Percentiles rank a stretch among this genome's conserved stretches.
Conservation (phyloP, 92 coral and sea anemone genomes). For the Heteractis magnifica region DNA sequence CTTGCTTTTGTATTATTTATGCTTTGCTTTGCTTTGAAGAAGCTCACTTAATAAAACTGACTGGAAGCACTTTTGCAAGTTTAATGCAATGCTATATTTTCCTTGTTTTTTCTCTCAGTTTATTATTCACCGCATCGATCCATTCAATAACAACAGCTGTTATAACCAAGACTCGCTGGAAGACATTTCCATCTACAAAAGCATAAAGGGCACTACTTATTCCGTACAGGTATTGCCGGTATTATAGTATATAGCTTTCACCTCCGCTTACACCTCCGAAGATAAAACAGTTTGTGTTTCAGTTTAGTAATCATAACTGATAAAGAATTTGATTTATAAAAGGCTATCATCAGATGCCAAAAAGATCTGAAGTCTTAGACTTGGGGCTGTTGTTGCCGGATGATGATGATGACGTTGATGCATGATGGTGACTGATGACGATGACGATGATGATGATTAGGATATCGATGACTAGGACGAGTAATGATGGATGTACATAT, state of each 20-base stretch:
- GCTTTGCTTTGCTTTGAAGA: too few species aligned
- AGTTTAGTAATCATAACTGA: not conserved
- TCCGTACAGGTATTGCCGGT: slow-evolving; percentile 61
- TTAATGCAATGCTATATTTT: not conserved
- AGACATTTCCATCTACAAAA: slow-evolving; percentile 46
- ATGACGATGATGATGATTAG: too few species aligned
- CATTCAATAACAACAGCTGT: slow-evolving; percentile 70
- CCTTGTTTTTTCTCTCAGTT: slow-evolving; percentile 34
- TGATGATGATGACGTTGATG: too few species aligned
- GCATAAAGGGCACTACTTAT: slow-evolving; percentile 46
- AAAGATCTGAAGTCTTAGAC: too few species aligned
- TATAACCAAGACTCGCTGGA: slow-evolving; percentile 25
- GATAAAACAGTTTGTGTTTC: not conserved
- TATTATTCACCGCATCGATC: slow-evolving; percentile 67
- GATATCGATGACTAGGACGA: not conserved
- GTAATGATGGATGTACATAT: not conserved
- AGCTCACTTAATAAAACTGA: too few species aligned
- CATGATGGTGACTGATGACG: too few species aligned
- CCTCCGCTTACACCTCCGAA: not conserved
- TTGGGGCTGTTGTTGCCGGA: too few species aligned
- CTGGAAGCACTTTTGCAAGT: too few species aligned
- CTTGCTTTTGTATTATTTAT: too few species aligned
- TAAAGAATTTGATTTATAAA: too few species aligned
- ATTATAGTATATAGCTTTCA: not conserved
- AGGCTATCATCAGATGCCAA: too few species aligned